These are phyloP conservation scores for Venusia cambrica DNA, from an alignment of 2,888 invertebrate species.

Conservation along the genomic window DNA sequence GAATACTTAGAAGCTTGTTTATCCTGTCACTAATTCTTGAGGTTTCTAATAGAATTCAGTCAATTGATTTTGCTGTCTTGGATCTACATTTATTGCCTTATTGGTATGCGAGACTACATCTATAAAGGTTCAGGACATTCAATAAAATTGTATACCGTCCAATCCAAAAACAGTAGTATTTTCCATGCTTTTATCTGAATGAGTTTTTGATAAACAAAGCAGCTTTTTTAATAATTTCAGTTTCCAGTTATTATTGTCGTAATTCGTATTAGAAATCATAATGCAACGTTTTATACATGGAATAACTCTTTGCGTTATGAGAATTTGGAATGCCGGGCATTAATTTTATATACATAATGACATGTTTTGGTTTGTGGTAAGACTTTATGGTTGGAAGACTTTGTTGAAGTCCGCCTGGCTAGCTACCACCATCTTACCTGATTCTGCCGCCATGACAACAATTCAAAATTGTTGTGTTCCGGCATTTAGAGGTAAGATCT, in stretches of 20 bases:
- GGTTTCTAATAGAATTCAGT: constrained; percentile 58
- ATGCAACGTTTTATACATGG: constrained; percentile 41
- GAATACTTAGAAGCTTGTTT: constrained; percentile 31
- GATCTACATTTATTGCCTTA: constrained; percentile 72
- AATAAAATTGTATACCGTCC: constrained; percentile 66
- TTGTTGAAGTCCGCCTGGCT: too few relatives aligned
- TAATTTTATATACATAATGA: constrained; percentile 57
- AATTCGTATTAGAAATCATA: constrained; percentile 21
- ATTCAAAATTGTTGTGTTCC: too few relatives aligned
- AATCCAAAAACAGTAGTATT: background rate
- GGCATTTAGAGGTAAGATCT: too few relatives aligned
- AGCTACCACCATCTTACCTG: too few relatives aligned
- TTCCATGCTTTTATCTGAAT: constrained; percentile 1
- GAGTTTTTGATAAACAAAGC: background rate
- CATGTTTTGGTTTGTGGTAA: too few relatives aligned
- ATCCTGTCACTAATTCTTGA: constrained; percentile 50
- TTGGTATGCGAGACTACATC: constrained; percentile 69
- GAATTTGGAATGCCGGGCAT: constrained; percentile 35
- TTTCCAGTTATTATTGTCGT: too few relatives aligned
- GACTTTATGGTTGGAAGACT: too few relatives aligned
- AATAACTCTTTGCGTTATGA: constrained; percentile 40
- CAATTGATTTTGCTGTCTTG: constrained; percentile 67
- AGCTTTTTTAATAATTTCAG: too few relatives aligned
- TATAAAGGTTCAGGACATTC: constrained; percentile 61
- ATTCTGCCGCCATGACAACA: too few relatives aligned